These are phyloP conservation scores for Monarcha castaneiventris DNA, from an alignment of 2,113 vertebrate species.

Conservation along the genomic window DNA sequence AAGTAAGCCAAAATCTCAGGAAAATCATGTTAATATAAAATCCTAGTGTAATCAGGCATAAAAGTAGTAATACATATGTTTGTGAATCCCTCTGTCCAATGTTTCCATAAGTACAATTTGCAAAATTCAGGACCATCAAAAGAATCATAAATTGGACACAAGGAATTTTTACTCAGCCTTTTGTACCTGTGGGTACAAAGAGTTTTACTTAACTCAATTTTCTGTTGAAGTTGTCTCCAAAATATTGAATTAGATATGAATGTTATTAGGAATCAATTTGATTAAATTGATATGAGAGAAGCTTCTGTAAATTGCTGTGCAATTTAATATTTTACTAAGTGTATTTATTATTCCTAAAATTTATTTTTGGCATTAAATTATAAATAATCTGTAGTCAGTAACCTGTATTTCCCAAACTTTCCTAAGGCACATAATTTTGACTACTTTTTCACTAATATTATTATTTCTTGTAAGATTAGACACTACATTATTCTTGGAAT, in stretches of 20 bases:
- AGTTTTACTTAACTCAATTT: background rate
- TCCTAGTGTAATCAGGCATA: background rate
- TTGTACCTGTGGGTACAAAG: background rate
- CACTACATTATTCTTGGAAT: background rate
- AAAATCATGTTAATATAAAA: background rate
- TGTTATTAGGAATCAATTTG: background rate
- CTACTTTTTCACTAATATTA: background rate
- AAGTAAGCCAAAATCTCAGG: background rate
- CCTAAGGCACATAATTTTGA: background rate
- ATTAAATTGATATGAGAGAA: background rate
- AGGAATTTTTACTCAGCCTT: background rate
- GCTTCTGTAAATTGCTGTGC: background rate
- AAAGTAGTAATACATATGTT: background rate
- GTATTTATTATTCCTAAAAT: background rate
- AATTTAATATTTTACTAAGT: background rate
- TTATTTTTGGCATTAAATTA: background rate
- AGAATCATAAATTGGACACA: background rate
- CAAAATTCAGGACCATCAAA: background rate
- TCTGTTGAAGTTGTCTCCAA: background rate
- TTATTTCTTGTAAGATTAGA: background rate
- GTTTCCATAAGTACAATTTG: background rate
- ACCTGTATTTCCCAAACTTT: background rate
- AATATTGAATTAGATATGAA: background rate
- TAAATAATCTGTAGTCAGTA: background rate
- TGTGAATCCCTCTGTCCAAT: background rate